Conservation (phyloP, 2,888 invertebrate genomes). For the Erebia palarica region DNA sequence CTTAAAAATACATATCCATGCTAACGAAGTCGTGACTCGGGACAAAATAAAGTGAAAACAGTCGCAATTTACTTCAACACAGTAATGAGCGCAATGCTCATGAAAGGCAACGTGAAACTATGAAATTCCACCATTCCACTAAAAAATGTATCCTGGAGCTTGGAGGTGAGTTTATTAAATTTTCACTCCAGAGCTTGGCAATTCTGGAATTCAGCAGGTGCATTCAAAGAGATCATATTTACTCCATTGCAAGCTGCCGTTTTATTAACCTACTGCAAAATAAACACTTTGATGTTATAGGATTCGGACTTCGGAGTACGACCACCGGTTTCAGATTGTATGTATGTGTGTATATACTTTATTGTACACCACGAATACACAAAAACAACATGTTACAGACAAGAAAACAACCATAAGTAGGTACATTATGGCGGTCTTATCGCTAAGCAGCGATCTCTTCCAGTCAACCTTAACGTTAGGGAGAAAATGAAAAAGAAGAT, state of each 20-base stretch:
- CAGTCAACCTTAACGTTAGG: no score
- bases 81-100: background rate
- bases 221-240: slow-evolving; percentile 16
- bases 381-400: no score
- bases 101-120: slow-evolving; percentile 11
- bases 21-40: background rate
- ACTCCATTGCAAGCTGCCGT: slow-evolving; percentile 5
- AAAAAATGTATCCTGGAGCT: background rate
- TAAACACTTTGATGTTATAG: background rate
- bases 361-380: no score
- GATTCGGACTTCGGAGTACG: no score
- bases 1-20: background rate
- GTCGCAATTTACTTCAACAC: background rate
- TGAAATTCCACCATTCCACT: background rate
- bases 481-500: no score
- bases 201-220: slow-evolving; percentile 12
- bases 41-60: background rate
- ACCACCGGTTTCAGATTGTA: no score
- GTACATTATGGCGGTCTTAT: no score
- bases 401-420: no score
- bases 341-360: no score
- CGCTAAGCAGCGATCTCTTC: no score
- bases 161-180: slow-evolving; percentile 16
- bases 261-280: slow-evolving; percentile 7
- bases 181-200: slow-evolving; percentile 2